Evolutionary conservation across 2,113 vertebrate species (phyloP).

Genomic region (Saccopteryx leptura): DNA sequence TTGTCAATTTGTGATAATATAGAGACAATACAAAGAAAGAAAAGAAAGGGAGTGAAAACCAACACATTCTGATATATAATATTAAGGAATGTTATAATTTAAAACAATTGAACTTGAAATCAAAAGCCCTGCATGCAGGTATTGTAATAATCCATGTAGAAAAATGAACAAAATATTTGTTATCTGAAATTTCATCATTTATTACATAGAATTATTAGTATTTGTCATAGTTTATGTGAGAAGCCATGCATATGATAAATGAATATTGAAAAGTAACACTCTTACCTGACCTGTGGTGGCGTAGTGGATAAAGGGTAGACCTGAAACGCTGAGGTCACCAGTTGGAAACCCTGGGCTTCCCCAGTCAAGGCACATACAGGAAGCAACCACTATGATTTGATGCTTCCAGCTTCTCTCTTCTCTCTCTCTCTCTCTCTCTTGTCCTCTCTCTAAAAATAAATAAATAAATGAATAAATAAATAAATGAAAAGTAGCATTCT

Average conservation of each 20-base stretch:
- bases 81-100: not conserved
- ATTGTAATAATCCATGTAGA: not conserved
- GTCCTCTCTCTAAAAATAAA: too few species aligned
- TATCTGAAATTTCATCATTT: not conserved
- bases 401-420: too few species aligned
- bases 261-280: not conserved
- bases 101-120: not conserved
- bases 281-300: too few species aligned
- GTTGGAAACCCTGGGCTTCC: too few species aligned
- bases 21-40: not conserved
- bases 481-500: not conserved
- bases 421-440: too few species aligned
- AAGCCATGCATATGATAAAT: not conserved
- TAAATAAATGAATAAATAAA: not conserved
- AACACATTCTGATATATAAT: not conserved
- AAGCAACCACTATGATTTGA: too few species aligned
- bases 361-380: too few species aligned
- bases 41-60: not conserved
- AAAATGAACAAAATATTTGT: not conserved
- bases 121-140: not conserved
- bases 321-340: too few species aligned
- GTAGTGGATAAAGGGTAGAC: too few species aligned
- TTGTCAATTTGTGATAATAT: not conserved
- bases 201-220: not conserved
- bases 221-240: not conserved